Evolutionary conservation across 1,140 invertebrate genomes (phyloP).

Genomic region (Trachymyrmex cornetzi): DNA sequence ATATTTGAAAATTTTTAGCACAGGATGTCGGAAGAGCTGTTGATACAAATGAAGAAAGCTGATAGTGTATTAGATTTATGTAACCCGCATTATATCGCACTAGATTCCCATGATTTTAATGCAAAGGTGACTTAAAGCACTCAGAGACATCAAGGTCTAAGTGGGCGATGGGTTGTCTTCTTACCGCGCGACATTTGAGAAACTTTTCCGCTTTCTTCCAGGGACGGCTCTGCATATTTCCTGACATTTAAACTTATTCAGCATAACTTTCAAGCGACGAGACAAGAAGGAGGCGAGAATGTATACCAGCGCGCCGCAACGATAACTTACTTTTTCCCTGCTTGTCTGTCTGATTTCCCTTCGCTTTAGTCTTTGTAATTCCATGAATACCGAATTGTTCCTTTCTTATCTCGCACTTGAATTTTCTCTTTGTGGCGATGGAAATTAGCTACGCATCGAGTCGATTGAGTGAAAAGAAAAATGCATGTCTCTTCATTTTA

Average conservation of each 20-base stretch:
- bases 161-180: constrained; percentile 17
- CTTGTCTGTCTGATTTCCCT: constrained; percentile 32
- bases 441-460: constrained; percentile 16
- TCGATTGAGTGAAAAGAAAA: constrained; percentile 32
- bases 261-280: constrained; percentile 14
- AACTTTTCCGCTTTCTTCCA: constrained; percentile 61
- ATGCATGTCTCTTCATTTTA: constrained; percentile 3
- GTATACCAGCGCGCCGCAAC: constrained; percentile 23
- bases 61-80: not conserved
- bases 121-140: constrained; percentile 30
- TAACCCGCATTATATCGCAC: not conserved
- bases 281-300: constrained; percentile 18
- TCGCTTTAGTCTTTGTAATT: constrained; percentile 35
- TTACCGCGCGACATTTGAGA: constrained; percentile 15
- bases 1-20: not conserved
- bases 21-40: not conserved
- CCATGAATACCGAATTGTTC: constrained; percentile 47
- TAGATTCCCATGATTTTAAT: constrained; percentile 34
- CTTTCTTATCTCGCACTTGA: constrained; percentile 43
- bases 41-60: not conserved
- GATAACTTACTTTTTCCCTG: constrained; percentile 54
- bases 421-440: constrained; percentile 40
- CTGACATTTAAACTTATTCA: constrained; percentile 63
- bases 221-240: constrained; percentile 48
- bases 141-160: constrained; percentile 1